A percentile compares a stretch with the other conserved stretches of the same genome.
Evolutionary conservation across 2,113 vertebrate genomes (phyloP).

Genomic region (Charina bottae): DNA sequence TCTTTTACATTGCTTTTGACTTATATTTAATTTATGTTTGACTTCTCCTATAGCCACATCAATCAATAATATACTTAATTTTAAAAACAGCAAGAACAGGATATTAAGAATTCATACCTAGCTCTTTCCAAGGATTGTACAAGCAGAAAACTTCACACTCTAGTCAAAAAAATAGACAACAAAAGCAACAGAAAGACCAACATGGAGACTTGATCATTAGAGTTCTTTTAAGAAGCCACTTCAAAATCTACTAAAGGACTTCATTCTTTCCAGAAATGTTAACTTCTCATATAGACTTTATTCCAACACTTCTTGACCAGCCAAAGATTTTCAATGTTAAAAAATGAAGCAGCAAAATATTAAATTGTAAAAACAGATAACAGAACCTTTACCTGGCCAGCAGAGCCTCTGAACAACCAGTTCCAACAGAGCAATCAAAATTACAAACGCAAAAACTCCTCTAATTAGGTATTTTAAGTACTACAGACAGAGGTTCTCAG

Average conservation of each 20-base stretch:
- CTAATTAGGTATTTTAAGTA: constrained; percentile 4
- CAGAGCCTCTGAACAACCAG: neutral
- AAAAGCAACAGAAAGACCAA: too few relatives aligned
- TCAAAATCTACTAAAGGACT: too few relatives aligned
- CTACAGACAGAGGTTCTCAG: constrained; percentile 13
- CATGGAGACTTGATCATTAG: too few relatives aligned
- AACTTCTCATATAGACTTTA: too few relatives aligned
- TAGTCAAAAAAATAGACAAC: too few relatives aligned
- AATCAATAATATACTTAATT: neutral
- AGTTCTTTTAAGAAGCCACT: too few relatives aligned
- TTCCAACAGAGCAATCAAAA: neutral
- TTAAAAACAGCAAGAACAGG: neutral
- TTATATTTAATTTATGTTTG: neutral
- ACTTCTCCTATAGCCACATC: neutral
- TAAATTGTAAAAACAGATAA: too few relatives aligned
- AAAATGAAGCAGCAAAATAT: too few relatives aligned
- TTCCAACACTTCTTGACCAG: too few relatives aligned
- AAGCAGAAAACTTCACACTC: neutral
- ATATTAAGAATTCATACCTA: neutral
- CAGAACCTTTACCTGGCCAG: neutral
- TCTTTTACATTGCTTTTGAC: neutral
- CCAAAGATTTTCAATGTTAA: too few relatives aligned
- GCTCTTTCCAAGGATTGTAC: neutral
- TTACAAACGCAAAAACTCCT: constrained; percentile 23
- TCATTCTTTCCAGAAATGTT: too few relatives aligned